Evolutionary conservation across 2,797 vertebrate species (phyloP).

Genomic region (Peromyscus melanophrys): DNA sequence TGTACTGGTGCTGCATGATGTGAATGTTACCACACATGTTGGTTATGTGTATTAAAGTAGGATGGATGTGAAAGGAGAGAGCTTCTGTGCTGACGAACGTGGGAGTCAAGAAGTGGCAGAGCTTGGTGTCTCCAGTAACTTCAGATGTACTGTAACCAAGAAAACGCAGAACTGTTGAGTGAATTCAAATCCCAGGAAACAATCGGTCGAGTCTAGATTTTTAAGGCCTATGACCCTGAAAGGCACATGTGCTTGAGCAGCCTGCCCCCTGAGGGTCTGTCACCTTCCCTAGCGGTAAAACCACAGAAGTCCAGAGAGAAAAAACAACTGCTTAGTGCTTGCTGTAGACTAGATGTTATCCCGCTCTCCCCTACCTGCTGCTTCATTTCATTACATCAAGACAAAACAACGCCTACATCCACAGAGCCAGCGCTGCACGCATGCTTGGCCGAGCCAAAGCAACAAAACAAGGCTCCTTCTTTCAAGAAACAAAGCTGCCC

Average conservation of each 20-base stretch:
- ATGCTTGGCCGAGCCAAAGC: not conserved
- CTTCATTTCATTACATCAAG: not conserved
- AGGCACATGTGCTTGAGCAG: not conserved
- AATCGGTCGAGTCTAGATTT: not conserved
- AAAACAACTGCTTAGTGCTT: not conserved
- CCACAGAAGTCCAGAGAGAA: not conserved
- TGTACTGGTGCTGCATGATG: not conserved
- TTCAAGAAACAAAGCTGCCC: slow-evolving; percentile 81
- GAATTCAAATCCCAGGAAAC: slow-evolving; percentile 11
- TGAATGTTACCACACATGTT: not conserved
- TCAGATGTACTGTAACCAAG: not conserved
- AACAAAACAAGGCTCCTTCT: slow-evolving; percentile 23
- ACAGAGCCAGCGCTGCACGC: slow-evolving; percentile 24
- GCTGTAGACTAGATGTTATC: not conserved
- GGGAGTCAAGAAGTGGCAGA: not conserved
- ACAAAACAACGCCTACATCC: not conserved
- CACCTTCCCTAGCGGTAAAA: not conserved
- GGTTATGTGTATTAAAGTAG: not conserved
- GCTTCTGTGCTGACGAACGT: not conserved
- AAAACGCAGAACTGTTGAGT: not conserved
- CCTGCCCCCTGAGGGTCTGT: slow-evolving; percentile 7
- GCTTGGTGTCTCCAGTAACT: not conserved
- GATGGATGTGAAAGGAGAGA: not conserved
- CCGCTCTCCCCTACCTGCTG: not conserved
- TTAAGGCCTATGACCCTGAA: not conserved